A percentile compares a stretch with the other conserved stretches of the same genome.
Evolutionary conservation across 2,797 vertebrate species (phyloP).

Genomic region (Sebastes minor): DNA sequence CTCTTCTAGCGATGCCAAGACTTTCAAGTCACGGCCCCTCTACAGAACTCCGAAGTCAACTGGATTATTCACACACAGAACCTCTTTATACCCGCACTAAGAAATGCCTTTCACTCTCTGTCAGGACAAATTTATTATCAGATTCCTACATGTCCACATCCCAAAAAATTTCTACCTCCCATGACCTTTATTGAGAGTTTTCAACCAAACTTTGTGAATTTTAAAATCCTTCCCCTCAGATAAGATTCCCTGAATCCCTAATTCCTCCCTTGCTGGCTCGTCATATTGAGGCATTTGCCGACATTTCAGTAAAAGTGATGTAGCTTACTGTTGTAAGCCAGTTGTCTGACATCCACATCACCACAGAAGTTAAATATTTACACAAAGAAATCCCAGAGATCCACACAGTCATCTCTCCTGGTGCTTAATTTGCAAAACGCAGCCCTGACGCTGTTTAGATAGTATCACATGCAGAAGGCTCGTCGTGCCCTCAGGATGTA

Average conservation of each 20-base stretch:
- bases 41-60: conserved; percentile 53
- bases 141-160: neutral
- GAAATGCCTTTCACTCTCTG: conserved; percentile 14
- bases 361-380: conserved; percentile 66
- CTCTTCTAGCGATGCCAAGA: conserved; percentile 68
- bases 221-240: neutral
- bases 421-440: conserved; percentile 65
- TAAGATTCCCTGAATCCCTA: neutral
- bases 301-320: conserved; percentile 31
- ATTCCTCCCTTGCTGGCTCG: neutral
- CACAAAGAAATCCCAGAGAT: conserved; percentile 65
- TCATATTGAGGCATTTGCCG: conserved; percentile 21
- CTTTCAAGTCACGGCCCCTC: conserved; percentile 60
- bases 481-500: conserved; percentile 33
- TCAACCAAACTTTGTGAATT: neutral
- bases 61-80: conserved; percentile 58
- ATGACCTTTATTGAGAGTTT: neutral
- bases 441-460: conserved; percentile 51
- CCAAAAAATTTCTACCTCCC: neutral
- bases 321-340: conserved; percentile 45
- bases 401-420: conserved; percentile 51
- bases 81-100: conserved; percentile 35
- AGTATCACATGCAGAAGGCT: conserved; percentile 31
- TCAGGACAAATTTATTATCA: neutral
- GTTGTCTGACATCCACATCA: conserved; percentile 59